Percentiles rank a stretch among this genome's conserved stretches.
These are phyloP conservation scores for Pogona vitticeps DNA, from an alignment of 2,113 vertebrate genomes.

Conservation along the genomic window DNA sequence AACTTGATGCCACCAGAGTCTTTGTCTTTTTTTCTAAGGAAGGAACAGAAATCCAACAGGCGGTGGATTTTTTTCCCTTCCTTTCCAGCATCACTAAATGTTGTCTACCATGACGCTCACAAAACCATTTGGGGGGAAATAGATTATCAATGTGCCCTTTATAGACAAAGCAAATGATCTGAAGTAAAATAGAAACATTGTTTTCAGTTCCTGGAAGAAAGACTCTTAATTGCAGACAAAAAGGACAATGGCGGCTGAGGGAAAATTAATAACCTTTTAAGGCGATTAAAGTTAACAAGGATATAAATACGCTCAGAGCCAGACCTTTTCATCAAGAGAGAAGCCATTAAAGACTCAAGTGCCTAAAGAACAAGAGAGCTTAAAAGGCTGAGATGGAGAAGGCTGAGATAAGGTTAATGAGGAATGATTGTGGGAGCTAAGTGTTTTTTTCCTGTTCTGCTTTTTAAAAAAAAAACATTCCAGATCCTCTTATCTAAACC, in stretches of 20 bases:
- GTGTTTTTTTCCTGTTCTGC: conserved; percentile 54
- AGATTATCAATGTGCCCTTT: neutral
- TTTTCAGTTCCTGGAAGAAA: conserved; percentile 25
- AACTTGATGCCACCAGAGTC: no score
- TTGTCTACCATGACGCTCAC: neutral
- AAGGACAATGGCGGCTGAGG: neutral
- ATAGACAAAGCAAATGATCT: neutral
- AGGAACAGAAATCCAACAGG: neutral
- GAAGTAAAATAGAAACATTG: neutral
- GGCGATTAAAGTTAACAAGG: conserved; percentile 35
- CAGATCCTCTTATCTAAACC: neutral
- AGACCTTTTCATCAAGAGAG: conserved; percentile 60
- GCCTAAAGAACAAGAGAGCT: conserved; percentile 38
- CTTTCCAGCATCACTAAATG: neutral
- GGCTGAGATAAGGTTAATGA: conserved; percentile 66
- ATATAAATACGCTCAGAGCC: conserved; percentile 62
- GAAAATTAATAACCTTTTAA: conserved; percentile 42
- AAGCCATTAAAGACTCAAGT: conserved; percentile 57
- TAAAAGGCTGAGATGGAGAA: conserved; percentile 48
- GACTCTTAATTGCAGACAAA: conserved; percentile 3
- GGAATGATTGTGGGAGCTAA: conserved; percentile 61
- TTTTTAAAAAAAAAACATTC: neutral
- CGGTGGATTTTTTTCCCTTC: neutral
- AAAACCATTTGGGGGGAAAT: no score
- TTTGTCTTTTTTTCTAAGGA: no score